Evolutionary conservation across 2,888 invertebrate species (phyloP).

Genomic region (Agriopis marginaria): DNA sequence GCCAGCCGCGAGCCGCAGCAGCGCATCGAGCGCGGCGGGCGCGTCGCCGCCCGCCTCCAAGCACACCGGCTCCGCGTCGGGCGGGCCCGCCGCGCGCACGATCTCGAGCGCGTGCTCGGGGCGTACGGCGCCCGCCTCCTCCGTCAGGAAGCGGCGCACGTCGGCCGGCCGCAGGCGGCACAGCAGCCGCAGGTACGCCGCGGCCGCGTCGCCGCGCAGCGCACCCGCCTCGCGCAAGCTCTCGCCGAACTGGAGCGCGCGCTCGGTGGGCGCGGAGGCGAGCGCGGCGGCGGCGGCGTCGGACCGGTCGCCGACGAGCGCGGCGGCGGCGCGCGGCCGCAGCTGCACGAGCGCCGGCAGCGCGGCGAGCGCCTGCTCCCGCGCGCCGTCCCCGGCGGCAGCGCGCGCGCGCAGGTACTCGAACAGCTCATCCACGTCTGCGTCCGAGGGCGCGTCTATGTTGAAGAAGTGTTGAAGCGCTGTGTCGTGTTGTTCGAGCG

Average conservation of each 20-base stretch:
- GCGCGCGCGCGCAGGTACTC: constrained; percentile 63
- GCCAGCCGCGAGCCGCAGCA: constrained; percentile 57
- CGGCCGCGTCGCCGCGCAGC: constrained; percentile 64
- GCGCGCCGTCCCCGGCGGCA: constrained; percentile 51
- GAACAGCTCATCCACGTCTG: constrained; percentile 74
- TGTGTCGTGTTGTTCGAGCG: constrained; percentile 55
- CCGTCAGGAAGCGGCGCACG: constrained; percentile 64
- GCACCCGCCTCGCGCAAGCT: constrained; percentile 51
- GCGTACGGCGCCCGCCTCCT: constrained; percentile 67
- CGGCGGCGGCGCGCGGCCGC: constrained; percentile 68
- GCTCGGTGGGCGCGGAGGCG: constrained; percentile 57
- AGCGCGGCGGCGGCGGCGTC: constrained; percentile 56
- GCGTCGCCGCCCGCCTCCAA: constrained; percentile 77
- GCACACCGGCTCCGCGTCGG: constrained; percentile 71
- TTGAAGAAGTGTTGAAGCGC: constrained; percentile 67
- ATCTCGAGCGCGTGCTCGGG: constrained; percentile 75
- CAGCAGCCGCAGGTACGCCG: constrained; percentile 64
- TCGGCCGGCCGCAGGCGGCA: constrained; percentile 60
- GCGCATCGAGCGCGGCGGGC: constrained; percentile 68
- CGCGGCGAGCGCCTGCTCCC: constrained; percentile 47
- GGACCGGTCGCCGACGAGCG: constrained; percentile 61
- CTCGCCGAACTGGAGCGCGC: constrained; percentile 58
- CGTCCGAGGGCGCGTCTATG: constrained; percentile 61
- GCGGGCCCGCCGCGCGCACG: constrained; percentile 63
- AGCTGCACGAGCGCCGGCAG: constrained; percentile 62